Base-by-base conservation (phyloP, 2,888 invertebrate genomes). In the Lymantria dispar region DNA sequence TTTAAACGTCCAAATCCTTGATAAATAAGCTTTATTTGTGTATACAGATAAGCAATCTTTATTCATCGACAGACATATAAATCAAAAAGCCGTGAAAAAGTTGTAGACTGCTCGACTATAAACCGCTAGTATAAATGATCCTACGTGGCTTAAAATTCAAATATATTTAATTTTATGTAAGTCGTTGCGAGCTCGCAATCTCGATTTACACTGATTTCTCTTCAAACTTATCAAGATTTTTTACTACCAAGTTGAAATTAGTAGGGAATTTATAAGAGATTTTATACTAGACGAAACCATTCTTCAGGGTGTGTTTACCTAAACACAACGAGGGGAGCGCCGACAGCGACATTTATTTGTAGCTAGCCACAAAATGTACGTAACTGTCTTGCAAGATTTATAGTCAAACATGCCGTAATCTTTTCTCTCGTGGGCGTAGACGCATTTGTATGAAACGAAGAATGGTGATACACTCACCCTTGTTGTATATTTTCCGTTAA, bases 341-440 rank as follows among this genome's bases (percentile, higher is more conserved):
- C 67, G 63, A 72, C 72, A 70, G 57, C 69, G 76, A 78, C 78
- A 83, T 85, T 84, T 85, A 83, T 87, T 86, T 83, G 85, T 81
- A 75, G 78, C 74, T 72, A 71, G 75, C 83, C 82, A 81, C 83
- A 74, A 83, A 86, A 85, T 83, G 77, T 82, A 80, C 78, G 79
- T 80, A 75, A 83, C 80, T 84, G 85, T 85, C 85, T 79, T 76
- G 60, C 63, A 85, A 89, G 88, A 90, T 89, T 88, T 89, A 89
- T 88, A 72, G 70, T 68, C 79, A 79, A 85, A 87, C 86, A 85
- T 75, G 77, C 73, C 74, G 86, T 87, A 87, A 89, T 89, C 87
- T 88, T 76, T 80, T 76, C 80, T 77, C 68, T 74, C 68, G 87
- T 89, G 84, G 88, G 88, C 85, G 90, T 81, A 70, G 78, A 81